A percentile compares a stretch with the other conserved stretches of the same genome.
Evolutionary conservation across 1,140 invertebrate genomes (phyloP).

Genomic region (Heliconius nattereri): DNA sequence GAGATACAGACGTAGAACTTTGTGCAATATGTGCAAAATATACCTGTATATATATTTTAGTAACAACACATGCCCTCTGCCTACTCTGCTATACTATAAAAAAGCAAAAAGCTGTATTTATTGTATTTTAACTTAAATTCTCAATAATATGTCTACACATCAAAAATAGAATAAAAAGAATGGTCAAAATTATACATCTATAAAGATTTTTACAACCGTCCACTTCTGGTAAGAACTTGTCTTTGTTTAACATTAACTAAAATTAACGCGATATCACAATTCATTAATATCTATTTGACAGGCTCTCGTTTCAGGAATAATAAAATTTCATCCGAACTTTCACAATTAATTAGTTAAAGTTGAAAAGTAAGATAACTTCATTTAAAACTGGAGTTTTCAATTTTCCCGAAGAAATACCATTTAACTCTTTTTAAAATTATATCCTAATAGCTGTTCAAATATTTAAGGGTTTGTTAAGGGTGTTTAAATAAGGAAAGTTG

Average conservation of each 20-base stretch:
- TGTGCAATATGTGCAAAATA: too few species aligned
- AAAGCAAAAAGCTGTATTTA: too few species aligned
- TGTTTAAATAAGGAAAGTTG: constrained; percentile 31
- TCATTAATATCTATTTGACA: constrained; percentile 33
- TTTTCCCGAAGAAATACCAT: constrained; percentile 23
- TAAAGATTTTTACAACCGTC: too few species aligned
- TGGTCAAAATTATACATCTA: too few species aligned
- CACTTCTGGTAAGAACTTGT: not conserved
- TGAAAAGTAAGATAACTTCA: constrained; percentile 38
- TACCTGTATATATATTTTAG: too few species aligned
- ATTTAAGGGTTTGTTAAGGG: constrained; percentile 15
- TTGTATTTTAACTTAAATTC: too few species aligned
- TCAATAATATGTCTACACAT: too few species aligned
- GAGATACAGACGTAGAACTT: too few species aligned
- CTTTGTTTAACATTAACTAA: not conserved
- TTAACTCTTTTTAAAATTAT: constrained; percentile 34
- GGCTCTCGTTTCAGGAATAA: constrained; percentile 30
- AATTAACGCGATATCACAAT: not conserved
- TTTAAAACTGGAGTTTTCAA: constrained; percentile 29
- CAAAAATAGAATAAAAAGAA: too few species aligned
- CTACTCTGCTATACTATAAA: too few species aligned
- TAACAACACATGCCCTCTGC: too few species aligned
- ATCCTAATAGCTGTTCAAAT: constrained; percentile 27
- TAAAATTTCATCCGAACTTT: constrained; percentile 32
- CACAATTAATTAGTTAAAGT: constrained; percentile 38